Evolutionary conservation across 2,797 vertebrate genomes (phyloP), one percentile per base, ranked within the genome.

Genomic region (Dipus sagitta): DNA sequence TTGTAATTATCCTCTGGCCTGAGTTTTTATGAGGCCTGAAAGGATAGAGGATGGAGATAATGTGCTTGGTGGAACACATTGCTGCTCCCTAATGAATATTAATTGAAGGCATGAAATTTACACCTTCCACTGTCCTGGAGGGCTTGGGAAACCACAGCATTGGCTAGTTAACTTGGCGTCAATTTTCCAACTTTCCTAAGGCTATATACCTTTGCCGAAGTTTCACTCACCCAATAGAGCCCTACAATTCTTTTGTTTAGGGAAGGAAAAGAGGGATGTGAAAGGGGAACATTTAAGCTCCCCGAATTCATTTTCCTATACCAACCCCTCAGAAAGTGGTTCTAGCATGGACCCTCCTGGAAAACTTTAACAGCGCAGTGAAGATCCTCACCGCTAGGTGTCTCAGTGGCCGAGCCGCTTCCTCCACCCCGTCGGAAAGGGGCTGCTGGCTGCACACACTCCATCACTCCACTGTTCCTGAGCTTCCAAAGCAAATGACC

Each of bases 331-430:
- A 82, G 7, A 42, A 81, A 70, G 34, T 64, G 65, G 52, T 38
- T 91, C 64, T 62, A 72, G 34, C 42, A 24, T 28, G 23, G 76
- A n/a, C 30, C 87, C 95, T 70, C 58, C 10, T 23, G 75, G 62
- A 84, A 38, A 85, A 75, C 24, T 26, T 68, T 81, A 34, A 86
- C 2, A 0, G 0, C 91, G 97, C 96, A 96, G 94, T 96, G 92
- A 97, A 86, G 90, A 84, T 93, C 97, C 96, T 96, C 86, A 94
- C 98, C 98, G 96, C 97, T 97, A 98, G 98, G 98, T 97, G 98
- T 98, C 98, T 98, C 98, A 96, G 93, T 97, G 96, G 96, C 97
- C 80, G 80, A 94, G 91, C 64, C 75, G 67, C 81, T 58, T 78
- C 77, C 65, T 76, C 30, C 38, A 47, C 42, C 67, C 82, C 74